phyloP scores from a whole-genome alignment of 2,113 vertebrate genomes.

The Notothenia coriiceps region DNA sequence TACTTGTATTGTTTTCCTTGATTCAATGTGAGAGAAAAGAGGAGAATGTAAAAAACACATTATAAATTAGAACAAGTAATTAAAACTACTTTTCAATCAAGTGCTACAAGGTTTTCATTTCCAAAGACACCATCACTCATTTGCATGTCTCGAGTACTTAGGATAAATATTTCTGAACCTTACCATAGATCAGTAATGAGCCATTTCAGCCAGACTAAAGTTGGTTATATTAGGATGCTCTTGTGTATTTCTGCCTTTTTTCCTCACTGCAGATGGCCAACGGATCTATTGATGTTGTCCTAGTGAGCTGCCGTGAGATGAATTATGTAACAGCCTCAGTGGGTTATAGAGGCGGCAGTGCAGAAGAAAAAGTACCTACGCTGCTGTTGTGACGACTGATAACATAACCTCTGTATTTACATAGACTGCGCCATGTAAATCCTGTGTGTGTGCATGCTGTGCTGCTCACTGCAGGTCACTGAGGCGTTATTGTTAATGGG shows the following conservation, averaged over 20 bases:
- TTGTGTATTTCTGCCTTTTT: slow-evolving; percentile 39
- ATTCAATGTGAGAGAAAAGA: slow-evolving; percentile 15
- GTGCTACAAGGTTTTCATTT: neutral
- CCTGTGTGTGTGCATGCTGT: slow-evolving; percentile 23
- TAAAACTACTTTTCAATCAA: neutral
- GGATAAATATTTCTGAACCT: slow-evolving; percentile 3
- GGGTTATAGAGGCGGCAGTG: slow-evolving; percentile 51
- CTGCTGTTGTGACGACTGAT: slow-evolving; percentile 64
- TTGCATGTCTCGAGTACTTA: neutral
- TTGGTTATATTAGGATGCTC: slow-evolving; percentile 22
- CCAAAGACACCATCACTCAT: neutral
- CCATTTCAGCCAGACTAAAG: slow-evolving; percentile 29
- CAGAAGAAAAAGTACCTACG: slow-evolving; percentile 45
- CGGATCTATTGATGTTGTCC: slow-evolving; percentile 63
- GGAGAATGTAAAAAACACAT: neutral
- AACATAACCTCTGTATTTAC: slow-evolving; percentile 59
- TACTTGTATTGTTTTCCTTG: neutral
- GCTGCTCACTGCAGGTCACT: slow-evolving; percentile 32
- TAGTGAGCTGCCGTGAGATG: slow-evolving; percentile 52
- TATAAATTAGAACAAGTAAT: neutral
- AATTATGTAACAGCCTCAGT: slow-evolving; percentile 73
- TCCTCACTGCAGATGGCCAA: slow-evolving; percentile 42
- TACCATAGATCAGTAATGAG: slow-evolving; percentile 38
- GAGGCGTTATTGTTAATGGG: slow-evolving; percentile 42
- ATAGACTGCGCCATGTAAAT: slow-evolving; percentile 50